Conservation (phyloP, 2,797 vertebrate genomes). For the Chlorospingus flavigularis region DNA sequence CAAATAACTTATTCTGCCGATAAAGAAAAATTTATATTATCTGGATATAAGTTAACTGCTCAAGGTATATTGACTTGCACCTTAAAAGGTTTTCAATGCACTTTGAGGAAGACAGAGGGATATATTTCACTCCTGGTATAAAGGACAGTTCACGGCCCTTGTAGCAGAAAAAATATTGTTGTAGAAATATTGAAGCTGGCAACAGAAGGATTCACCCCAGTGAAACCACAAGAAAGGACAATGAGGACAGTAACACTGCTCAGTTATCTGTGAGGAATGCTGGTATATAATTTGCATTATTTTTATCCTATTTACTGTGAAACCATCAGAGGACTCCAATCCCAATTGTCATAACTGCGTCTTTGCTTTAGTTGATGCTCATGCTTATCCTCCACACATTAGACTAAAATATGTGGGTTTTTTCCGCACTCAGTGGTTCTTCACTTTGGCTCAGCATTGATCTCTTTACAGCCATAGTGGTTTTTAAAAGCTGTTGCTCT, state of each 20-base stretch:
- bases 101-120: not conserved
- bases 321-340: not conserved
- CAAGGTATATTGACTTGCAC: not conserved
- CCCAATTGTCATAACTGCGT: not conserved
- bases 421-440: not conserved
- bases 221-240: not conserved
- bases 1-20: not conserved
- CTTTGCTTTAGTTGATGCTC: not conserved
- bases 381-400: fast-evolving
- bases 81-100: not conserved
- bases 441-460: not conserved
- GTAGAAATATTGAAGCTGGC: not conserved
- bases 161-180: not conserved
- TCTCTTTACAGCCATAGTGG: not conserved
- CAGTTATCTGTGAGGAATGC: not conserved
- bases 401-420: not conserved
- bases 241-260: not conserved
- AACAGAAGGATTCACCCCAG: not conserved
- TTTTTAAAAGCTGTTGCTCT: not conserved
- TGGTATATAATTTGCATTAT: not conserved
- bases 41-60: not conserved
- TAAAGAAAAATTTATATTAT: not conserved
- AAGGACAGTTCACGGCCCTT: fast-evolving
- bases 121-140: not conserved
- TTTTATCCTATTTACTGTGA: not conserved